Conservation (phyloP, 2,888 invertebrate genomes). For the Sicus ferrugineus region DNA sequence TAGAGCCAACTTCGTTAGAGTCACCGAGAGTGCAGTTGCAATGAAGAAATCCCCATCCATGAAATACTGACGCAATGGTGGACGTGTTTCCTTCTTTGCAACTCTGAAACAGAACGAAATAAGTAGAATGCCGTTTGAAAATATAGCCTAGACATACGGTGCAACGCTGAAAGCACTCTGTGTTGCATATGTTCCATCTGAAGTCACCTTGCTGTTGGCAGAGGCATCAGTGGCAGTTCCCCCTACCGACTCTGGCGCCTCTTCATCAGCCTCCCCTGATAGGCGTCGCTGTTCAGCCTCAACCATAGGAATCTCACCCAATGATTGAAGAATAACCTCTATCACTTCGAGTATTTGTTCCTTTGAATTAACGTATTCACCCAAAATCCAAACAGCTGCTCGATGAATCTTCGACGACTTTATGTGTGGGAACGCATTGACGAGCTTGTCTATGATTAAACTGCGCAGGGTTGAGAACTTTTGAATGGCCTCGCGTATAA, state of each 20-base stretch:
- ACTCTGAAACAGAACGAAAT: constrained; percentile 57
- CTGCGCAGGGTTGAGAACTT: constrained; percentile 83
- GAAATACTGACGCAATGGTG: constrained; percentile 85
- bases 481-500: constrained; percentile 96
- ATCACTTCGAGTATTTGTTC: constrained; percentile 84
- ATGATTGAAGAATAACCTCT: constrained; percentile 74
- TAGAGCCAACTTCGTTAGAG: constrained; percentile 89
- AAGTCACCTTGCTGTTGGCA: constrained; percentile 76
- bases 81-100: constrained; percentile 74
- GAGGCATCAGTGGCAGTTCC: constrained; percentile 16
- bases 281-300: constrained; percentile 76
- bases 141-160: constrained; percentile 67
- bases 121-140: not conserved
- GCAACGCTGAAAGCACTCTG: constrained; percentile 94
- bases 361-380: constrained; percentile 87
- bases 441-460: constrained; percentile 79
- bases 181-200: constrained; percentile 98
- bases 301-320: constrained; percentile 75
- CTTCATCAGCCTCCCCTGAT: constrained; percentile 74
- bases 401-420: constrained; percentile 92
- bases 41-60: constrained; percentile 96
- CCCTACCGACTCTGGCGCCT: constrained; percentile 31
- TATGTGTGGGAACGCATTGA: constrained; percentile 84
- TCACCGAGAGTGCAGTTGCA: constrained; percentile 89
- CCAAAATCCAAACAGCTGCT: constrained; percentile 95